Evolutionary conservation across 2,797 vertebrate genomes (phyloP).

Genomic region (Lindbergichthys nudifrons): DNA sequence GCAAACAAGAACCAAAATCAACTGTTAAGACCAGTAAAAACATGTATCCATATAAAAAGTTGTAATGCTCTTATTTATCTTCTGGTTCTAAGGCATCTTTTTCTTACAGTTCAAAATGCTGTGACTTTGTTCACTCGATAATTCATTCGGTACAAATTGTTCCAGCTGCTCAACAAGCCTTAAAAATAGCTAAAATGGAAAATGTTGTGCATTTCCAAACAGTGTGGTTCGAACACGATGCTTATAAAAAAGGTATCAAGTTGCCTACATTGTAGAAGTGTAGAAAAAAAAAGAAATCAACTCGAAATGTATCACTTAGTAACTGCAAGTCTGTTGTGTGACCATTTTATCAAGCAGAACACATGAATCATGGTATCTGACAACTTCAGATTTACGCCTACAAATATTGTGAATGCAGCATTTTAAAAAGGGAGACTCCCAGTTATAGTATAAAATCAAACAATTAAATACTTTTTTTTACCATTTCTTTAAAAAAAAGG

Average conservation of each 20-base stretch:
- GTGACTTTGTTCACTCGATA: neutral
- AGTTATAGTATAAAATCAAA: neutral
- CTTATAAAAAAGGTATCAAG: neutral
- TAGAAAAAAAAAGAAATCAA: neutral
- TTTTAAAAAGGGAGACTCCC: neutral
- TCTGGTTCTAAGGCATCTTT: neutral
- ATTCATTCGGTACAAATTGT: neutral
- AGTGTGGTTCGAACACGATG: neutral
- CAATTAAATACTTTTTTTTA: too few relatives aligned
- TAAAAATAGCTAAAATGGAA: neutral
- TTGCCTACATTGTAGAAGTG: neutral
- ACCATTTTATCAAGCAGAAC: neutral
- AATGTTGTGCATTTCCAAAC: neutral
- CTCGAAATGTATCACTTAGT: neutral
- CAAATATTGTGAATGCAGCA: conserved; percentile 1
- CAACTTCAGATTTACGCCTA: neutral
- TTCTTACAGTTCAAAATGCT: conserved; percentile 11
- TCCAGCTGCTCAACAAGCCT: neutral
- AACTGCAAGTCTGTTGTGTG: neutral
- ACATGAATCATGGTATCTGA: neutral
- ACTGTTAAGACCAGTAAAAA: neutral
- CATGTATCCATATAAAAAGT: accelerated
- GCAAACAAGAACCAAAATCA: neutral
- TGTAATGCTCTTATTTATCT: neutral
- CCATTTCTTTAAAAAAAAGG: too few relatives aligned